Percentiles rank a stretch among this genome's conserved stretches.
Evolutionary conservation across 2,797 vertebrate species (phyloP).

Genomic region (Echeneis naucrates): DNA sequence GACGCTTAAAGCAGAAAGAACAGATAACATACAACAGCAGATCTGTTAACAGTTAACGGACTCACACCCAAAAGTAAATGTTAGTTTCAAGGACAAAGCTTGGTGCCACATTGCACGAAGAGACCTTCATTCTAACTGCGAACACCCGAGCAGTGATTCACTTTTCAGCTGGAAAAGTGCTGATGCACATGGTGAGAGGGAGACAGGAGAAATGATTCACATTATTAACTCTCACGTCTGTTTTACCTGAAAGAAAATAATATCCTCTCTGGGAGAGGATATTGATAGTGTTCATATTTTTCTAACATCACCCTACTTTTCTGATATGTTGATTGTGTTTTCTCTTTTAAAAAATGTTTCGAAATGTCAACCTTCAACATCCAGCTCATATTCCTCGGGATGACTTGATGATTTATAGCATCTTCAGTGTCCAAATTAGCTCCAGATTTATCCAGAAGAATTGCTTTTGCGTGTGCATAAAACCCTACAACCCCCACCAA

Average conservation of each 20-base stretch:
- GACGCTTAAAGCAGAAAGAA: not conserved
- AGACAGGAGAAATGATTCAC: not conserved
- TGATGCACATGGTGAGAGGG: not conserved
- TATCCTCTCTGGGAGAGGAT: no score
- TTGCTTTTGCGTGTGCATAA: not conserved
- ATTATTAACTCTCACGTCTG: not conserved
- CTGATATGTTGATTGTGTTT: not conserved
- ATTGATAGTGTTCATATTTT: not conserved
- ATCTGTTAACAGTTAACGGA: not conserved
- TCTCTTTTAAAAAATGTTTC: not conserved
- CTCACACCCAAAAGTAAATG: not conserved
- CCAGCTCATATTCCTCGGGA: not conserved
- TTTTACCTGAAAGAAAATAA: conserved; percentile 16
- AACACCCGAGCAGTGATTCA: conserved; percentile 1
- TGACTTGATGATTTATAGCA: not conserved
- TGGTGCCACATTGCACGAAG: conserved; percentile 24
- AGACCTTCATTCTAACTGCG: not conserved
- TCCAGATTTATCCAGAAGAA: not conserved
- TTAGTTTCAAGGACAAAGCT: conserved; percentile 34
- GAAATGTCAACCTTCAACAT: not conserved
- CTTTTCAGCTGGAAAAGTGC: not conserved
- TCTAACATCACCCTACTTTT: not conserved
- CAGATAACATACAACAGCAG: not conserved
- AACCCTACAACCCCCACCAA: not conserved
- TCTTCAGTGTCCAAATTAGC: not conserved